Percentiles rank a stretch among this genome's conserved stretches.
These are phyloP conservation scores for Celastrina argiolus DNA, from an alignment of 2,888 invertebrate genomes.

Conservation along the genomic window DNA sequence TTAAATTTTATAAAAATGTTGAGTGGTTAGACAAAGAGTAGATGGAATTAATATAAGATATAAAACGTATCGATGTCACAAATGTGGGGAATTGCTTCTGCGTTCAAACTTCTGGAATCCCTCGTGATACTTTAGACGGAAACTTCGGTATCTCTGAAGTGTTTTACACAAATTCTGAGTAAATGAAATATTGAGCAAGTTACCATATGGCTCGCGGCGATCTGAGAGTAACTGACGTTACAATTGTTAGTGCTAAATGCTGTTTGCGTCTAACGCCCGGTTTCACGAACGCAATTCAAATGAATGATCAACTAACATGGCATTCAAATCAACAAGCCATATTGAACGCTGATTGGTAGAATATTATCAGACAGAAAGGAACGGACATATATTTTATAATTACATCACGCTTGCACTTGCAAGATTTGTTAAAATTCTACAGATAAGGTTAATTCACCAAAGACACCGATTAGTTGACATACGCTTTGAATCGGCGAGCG, in stretches of 20 bases:
- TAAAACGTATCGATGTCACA: slow-evolving; percentile 50
- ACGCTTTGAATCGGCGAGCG: too few species aligned
- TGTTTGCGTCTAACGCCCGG: not conserved
- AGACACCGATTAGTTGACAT: too few species aligned
- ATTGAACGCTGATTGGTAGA: too few species aligned
- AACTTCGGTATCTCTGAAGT: slow-evolving; percentile 44
- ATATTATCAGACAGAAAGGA: too few species aligned
- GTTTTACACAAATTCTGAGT: slow-evolving; percentile 37
- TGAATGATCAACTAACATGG: too few species aligned
- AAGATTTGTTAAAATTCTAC: too few species aligned
- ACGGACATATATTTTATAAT: too few species aligned
- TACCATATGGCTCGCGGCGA: slow-evolving; percentile 4
- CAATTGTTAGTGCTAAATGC: not conserved
- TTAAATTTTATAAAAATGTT: too few species aligned
- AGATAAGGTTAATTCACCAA: too few species aligned
- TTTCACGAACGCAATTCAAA: too few species aligned
- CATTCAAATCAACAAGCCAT: too few species aligned
- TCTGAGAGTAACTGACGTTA: not conserved
- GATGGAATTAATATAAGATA: slow-evolving; percentile 20
- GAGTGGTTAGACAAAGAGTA: not conserved
- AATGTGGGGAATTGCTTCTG: slow-evolving; percentile 58
- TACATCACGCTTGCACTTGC: too few species aligned
- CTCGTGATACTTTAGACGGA: slow-evolving; percentile 44
- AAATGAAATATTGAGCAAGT: slow-evolving; percentile 34
- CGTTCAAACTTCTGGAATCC: slow-evolving; percentile 51